These are phyloP conservation scores for Noctuana brunneofusca DNA, from an alignment of 2,888 invertebrate genomes.

Conservation along the genomic window DNA sequence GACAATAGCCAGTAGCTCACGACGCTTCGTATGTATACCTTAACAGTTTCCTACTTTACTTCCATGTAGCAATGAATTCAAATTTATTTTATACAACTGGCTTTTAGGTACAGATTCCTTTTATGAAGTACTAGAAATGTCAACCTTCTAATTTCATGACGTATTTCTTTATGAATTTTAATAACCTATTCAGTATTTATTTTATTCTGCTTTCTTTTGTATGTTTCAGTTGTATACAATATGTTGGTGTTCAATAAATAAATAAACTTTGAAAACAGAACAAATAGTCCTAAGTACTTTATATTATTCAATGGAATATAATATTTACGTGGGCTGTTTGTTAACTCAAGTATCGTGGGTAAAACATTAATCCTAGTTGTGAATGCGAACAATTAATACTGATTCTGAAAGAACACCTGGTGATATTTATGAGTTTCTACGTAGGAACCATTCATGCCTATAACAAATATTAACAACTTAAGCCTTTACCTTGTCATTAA, in stretches of 20 bases:
- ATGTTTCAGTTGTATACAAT: too few relatives aligned
- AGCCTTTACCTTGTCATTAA: neutral
- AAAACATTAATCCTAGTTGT: neutral
- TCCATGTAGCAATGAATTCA: neutral
- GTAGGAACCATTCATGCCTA: neutral
- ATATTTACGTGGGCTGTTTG: neutral
- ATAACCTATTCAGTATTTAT: too few relatives aligned
- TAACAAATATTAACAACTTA: neutral
- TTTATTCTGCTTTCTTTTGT: too few relatives aligned
- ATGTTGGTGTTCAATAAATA: too few relatives aligned
- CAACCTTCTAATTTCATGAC: too few relatives aligned
- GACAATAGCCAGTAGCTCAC: too few relatives aligned
- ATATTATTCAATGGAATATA: neutral
- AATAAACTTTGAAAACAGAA: neutral
- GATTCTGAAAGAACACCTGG: neutral
- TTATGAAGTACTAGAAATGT: too few relatives aligned
- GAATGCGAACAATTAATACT: neutral
- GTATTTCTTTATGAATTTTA: too few relatives aligned
- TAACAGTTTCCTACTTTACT: too few relatives aligned
- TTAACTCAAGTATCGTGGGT: slow-evolving; percentile 2
- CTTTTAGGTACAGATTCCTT: neutral
- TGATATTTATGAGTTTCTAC: slow-evolving; percentile 4
- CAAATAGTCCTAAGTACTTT: neutral
- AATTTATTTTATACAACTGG: neutral
- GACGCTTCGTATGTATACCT: too few relatives aligned